A percentile compares a stretch with the other conserved stretches of the same genome.
Evolutionary conservation across 23 tunicate species (phyloP).

Genomic region (Corella eumyota): DNA sequence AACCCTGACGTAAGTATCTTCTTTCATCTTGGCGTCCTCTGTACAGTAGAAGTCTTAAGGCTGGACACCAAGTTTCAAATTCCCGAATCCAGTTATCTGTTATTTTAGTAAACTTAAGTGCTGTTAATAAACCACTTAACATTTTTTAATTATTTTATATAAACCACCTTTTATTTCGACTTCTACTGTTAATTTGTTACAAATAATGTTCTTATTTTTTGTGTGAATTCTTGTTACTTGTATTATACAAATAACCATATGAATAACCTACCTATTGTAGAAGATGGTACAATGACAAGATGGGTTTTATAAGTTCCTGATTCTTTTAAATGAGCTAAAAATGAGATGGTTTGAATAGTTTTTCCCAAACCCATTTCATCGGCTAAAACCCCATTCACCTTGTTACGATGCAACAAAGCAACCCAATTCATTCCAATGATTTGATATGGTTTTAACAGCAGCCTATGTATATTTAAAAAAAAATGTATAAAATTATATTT

Average conservation of each 20-base stretch:
- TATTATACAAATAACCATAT: no score
- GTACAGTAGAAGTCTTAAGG: conserved; percentile 36
- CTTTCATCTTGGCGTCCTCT: conserved; percentile 44
- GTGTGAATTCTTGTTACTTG: no score
- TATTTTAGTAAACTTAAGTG: neutral
- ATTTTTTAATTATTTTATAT: no score
- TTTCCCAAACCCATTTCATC: conserved; percentile 99
- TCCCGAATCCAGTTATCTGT: conserved; percentile 78
- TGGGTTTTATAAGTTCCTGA: conserved; percentile 52
- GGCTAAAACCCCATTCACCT: conserved; percentile 84
- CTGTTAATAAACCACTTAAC: no score
- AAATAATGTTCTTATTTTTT: no score
- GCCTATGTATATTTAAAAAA: no score
- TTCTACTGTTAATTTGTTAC: no score
- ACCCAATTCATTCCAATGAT: conserved; percentile 95
- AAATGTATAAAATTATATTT: no score
- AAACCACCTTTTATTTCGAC: no score
- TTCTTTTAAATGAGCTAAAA: conserved; percentile 51
- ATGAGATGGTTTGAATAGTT: conserved; percentile 92
- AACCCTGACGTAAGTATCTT: conserved; percentile 15
- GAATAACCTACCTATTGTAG: conserved; percentile 60
- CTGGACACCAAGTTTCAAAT: conserved; percentile 61
- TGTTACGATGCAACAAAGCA: conserved; percentile 63
- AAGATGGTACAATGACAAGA: conserved; percentile 75
- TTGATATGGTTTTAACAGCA: conserved; percentile 73